A percentile compares a stretch with the other conserved stretches of the same genome.
phyloP scores from a whole-genome alignment of 2,888 invertebrate species.

The Xestobium rufovillosum region DNA sequence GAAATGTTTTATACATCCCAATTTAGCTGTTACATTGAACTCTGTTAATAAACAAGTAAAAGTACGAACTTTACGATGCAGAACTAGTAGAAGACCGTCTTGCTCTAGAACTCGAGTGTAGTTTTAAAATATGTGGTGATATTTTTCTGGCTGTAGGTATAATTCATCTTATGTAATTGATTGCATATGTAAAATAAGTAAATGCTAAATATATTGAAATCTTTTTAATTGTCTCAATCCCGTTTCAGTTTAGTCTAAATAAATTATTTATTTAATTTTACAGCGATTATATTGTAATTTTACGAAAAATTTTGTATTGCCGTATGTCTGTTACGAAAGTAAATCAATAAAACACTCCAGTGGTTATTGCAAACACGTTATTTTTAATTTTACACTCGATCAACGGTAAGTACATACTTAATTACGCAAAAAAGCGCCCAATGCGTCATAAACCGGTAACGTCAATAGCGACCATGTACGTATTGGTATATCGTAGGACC shows the following conservation, averaged over 20 bases:
- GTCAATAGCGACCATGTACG: no score
- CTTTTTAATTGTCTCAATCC: neutral
- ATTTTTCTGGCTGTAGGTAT: constrained; percentile 47
- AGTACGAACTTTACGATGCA: neutral
- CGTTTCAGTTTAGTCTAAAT: neutral
- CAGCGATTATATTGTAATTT: no score
- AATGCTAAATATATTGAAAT: constrained; percentile 44
- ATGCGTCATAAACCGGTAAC: no score
- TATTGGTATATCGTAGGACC: no score
- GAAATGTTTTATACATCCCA: constrained; percentile 39
- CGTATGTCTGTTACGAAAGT: constrained; percentile 3
- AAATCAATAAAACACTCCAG: constrained; percentile 1
- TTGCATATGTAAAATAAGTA: constrained; percentile 46
- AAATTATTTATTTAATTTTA: neutral
- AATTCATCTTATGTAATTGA: constrained; percentile 45
- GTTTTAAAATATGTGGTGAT: constrained; percentile 47
- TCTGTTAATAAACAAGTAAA: constrained; percentile 24
- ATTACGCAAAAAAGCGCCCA: no score
- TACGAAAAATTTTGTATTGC: constrained; percentile 2
- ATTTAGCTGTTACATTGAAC: constrained; percentile 38
- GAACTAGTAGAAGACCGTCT: constrained; percentile 35
- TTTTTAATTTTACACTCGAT: no score
- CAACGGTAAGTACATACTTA: no score
- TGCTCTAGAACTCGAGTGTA: constrained; percentile 44
- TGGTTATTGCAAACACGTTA: no score